These are phyloP conservation scores for Drosophila tsacasi DNA, from an alignment of 1,140 invertebrate species.

Conservation along the genomic window DNA sequence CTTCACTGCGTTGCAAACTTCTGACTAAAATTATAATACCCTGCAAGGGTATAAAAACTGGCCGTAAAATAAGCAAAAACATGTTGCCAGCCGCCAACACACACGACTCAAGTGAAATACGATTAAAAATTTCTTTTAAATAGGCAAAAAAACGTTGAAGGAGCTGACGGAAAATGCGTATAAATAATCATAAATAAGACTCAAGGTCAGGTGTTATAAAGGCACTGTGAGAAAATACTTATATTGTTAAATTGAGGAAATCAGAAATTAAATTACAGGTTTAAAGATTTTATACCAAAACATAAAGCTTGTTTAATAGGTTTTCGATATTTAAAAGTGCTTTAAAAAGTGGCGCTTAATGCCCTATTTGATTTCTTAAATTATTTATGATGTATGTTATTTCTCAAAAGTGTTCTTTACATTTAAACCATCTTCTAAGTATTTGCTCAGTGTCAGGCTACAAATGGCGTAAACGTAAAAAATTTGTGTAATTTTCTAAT, in stretches of 20 bases:
- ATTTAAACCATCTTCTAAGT: neutral
- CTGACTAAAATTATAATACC: no score
- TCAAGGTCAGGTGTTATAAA: slow-evolving; percentile 11
- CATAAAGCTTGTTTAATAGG: neutral
- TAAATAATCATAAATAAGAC: slow-evolving; percentile 41
- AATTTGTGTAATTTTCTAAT: slow-evolving; percentile 74
- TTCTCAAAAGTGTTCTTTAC: neutral
- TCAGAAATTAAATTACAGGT: neutral
- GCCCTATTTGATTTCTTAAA: no score
- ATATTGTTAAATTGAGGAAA: neutral
- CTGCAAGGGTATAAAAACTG: no score
- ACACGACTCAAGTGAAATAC: slow-evolving; percentile 15
- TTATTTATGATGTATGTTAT: neutral
- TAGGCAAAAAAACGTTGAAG: slow-evolving; percentile 28
- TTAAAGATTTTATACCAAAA: neutral
- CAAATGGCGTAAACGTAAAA: slow-evolving; percentile 50
- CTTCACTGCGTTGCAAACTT: no score
- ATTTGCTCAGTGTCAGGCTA: slow-evolving; percentile 22
- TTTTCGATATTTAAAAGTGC: neutral
- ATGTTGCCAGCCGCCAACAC: slow-evolving; percentile 14
- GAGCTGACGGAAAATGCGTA: slow-evolving; percentile 14
- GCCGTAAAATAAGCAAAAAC: slow-evolving; percentile 20
- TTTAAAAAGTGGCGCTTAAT: neutral
- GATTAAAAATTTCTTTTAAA: slow-evolving; percentile 54
- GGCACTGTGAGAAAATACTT: slow-evolving; percentile 27